Percentiles rank a stretch among this genome's conserved stretches.
phyloP scores from a whole-genome alignment of 2,888 invertebrate species.

The Mamestra brassicae region DNA sequence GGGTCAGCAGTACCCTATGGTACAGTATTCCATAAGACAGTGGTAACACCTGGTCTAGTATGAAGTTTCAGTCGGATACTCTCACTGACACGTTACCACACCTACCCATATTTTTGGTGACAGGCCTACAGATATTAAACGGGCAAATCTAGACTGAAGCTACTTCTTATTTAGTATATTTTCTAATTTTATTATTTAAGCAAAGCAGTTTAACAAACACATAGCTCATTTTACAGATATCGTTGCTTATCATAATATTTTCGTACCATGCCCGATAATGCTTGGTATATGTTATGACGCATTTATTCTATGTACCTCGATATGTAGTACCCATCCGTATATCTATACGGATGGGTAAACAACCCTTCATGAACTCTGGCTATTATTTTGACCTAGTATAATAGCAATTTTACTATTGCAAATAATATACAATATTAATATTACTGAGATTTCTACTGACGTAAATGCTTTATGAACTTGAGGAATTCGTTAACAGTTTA shows the following conservation, averaged over 20 bases:
- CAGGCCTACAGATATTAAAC: too few species aligned
- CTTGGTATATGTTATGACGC: background rate
- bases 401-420: slow-evolving; percentile 4
- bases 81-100: too few species aligned
- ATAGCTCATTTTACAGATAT: background rate
- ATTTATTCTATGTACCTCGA: slow-evolving; percentile 10
- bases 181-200: too few species aligned
- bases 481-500: background rate
- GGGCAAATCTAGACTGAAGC: too few species aligned
- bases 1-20: too few species aligned
- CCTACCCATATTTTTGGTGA: too few species aligned
- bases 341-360: slow-evolving; percentile 15
- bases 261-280: slow-evolving; percentile 9
- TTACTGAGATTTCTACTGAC: background rate
- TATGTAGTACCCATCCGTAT: background rate
- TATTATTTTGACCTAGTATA: slow-evolving; percentile 17
- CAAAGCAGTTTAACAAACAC: background rate
- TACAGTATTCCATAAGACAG: too few species aligned
- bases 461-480: background rate
- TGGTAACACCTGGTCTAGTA: too few species aligned
- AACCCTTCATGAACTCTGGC: slow-evolving; percentile 15
- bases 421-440: background rate
- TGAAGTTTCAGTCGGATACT: too few species aligned
- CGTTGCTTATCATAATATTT: slow-evolving; percentile 21
- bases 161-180: too few species aligned